Conservation (phyloP, 2,797 vertebrate species). For the Pterois miles region DNA sequence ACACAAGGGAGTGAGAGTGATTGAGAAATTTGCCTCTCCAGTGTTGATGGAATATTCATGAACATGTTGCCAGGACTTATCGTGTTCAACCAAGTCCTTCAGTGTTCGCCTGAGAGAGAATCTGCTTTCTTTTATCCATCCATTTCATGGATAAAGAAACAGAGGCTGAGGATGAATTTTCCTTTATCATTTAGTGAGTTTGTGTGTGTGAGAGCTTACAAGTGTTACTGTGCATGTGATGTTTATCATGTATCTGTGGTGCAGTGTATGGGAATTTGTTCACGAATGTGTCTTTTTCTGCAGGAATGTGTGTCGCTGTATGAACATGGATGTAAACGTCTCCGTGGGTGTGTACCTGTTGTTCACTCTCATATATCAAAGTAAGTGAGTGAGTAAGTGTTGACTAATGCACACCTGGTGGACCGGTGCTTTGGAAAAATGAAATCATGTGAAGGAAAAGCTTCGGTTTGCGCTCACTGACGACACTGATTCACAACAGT, state of each 20-base stretch:
- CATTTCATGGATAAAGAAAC: slow-evolving; percentile 11
- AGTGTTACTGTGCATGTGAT: background rate
- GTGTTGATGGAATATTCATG: slow-evolving; percentile 66
- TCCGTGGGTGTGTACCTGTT: background rate
- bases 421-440: background rate
- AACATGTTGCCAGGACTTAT: slow-evolving; percentile 53
- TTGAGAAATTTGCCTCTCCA: slow-evolving; percentile 55
- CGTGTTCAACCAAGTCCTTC: slow-evolving; percentile 46
- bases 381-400: too few relatives aligned
- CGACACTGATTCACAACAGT: background rate
- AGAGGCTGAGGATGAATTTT: slow-evolving; percentile 7
- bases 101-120: slow-evolving; percentile 38
- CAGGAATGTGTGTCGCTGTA: background rate
- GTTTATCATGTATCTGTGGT: background rate
- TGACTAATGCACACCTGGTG: background rate
- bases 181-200: background rate
- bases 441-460: background rate
- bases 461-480: background rate
- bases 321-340: background rate
- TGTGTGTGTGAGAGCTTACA: background rate
- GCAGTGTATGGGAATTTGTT: background rate
- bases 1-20: slow-evolving; percentile 62
- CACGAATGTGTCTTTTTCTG: background rate
- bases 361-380: background rate
- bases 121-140: slow-evolving; percentile 21